Conservation (phyloP, 2,113 vertebrate genomes). For the Machaerirhynchus nigripectus region DNA sequence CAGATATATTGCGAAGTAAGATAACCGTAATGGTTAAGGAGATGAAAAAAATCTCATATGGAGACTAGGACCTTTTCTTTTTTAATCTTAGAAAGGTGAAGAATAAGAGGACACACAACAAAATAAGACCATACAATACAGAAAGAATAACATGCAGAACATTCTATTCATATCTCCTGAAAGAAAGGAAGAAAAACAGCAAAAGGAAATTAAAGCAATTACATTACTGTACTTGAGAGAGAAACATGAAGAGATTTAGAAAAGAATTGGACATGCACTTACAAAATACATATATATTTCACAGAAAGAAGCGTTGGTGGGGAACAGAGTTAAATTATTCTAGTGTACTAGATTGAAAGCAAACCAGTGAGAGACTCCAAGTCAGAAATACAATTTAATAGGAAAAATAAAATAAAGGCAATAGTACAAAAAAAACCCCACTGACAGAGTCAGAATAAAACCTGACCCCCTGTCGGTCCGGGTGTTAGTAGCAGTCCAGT, state of each 20-base stretch:
- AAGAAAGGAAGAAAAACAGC: not conserved
- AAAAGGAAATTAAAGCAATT: not conserved
- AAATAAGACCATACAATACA: not conserved
- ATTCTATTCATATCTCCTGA: not conserved
- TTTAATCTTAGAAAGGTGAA: not conserved
- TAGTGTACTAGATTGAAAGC: no score
- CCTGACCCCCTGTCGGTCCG: no score
- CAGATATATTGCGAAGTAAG: not conserved
- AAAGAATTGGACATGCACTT: not conserved
- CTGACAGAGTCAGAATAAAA: no score
- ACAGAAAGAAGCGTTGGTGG: not conserved
- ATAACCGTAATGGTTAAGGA: not conserved
- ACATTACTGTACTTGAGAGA: not conserved
- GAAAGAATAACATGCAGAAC: not conserved
- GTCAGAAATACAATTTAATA: no score
- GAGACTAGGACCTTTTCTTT: not conserved
- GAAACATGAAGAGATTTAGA: not conserved
- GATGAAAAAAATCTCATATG: not conserved
- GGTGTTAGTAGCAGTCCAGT: no score
- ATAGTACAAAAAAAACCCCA: no score
- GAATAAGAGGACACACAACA: not conserved
- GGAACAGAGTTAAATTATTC: not conserved
- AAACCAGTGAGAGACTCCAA: no score
- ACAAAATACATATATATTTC: not conserved
- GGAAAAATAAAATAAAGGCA: no score